A percentile compares a stretch with the other conserved stretches of the same genome.
These are phyloP conservation scores for Oenanthe melanoleuca DNA, from an alignment of 2,113 vertebrate genomes.

Conservation along the genomic window DNA sequence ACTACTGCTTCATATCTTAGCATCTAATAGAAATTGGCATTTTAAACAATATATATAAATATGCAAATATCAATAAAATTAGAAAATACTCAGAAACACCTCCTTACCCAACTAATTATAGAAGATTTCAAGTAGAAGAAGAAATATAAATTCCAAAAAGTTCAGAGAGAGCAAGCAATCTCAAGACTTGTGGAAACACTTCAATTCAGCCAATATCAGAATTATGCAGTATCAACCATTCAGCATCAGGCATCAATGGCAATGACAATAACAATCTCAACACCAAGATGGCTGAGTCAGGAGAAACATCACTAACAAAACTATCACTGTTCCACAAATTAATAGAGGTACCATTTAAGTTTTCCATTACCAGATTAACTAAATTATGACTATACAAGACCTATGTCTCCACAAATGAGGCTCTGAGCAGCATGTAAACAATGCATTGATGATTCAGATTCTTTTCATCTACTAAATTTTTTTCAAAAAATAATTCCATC, in stretches of 20 bases:
- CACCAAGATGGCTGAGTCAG: not conserved
- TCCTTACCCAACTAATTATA: not conserved
- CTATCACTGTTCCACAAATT: not conserved
- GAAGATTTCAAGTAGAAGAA: not conserved
- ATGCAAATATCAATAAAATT: not conserved
- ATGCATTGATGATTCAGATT: fast-evolving
- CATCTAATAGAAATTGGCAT: not conserved
- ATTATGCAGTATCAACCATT: not conserved
- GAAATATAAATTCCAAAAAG: not conserved
- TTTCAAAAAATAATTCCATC: not conserved
- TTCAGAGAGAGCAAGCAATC: not conserved
- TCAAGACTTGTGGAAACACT: not conserved
- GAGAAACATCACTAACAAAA: not conserved
- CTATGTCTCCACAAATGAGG: not conserved
- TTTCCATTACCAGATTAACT: not conserved
- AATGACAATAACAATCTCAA: not conserved
- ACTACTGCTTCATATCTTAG: not conserved
- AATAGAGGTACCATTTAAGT: not conserved
- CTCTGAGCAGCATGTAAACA: not conserved
- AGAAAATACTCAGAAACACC: not conserved
- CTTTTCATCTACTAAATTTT: not conserved
- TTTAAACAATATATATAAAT: not conserved
- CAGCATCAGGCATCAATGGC: not conserved
- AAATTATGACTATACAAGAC: not conserved
- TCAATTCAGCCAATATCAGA: not conserved